phyloP scores from a whole-genome alignment of 2,113 vertebrate species.

The Odocoileus hemionus region DNA sequence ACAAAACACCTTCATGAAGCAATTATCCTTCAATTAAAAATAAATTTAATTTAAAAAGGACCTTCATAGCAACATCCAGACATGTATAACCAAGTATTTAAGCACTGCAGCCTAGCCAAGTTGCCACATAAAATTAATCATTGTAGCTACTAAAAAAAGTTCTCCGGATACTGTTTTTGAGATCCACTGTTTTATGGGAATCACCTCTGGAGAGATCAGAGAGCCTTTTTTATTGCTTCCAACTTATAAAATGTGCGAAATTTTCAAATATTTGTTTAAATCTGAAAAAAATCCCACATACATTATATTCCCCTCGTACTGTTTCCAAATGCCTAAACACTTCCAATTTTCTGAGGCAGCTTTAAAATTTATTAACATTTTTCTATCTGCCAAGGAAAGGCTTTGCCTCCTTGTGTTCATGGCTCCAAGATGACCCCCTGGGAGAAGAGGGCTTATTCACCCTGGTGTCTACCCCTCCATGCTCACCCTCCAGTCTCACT shows the following conservation, averaged over 20 bases:
- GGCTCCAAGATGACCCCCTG: not conserved
- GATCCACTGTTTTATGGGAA: not conserved
- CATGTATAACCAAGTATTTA: not conserved
- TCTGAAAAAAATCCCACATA: not conserved
- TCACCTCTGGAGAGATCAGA: not conserved
- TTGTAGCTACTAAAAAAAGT: not conserved
- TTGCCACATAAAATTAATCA: not conserved
- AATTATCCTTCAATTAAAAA: not conserved
- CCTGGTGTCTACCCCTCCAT: not conserved
- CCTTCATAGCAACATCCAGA: not conserved
- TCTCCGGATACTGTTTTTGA: not conserved
- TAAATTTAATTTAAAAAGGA: not conserved
- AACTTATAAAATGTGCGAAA: not conserved
- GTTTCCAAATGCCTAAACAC: not conserved
- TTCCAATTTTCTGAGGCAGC: not conserved
- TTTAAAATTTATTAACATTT: not conserved
- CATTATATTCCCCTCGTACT: not conserved
- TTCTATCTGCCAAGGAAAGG: not conserved
- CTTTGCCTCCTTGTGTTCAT: not conserved
- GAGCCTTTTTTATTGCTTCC: not conserved
- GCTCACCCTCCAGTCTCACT: not conserved
- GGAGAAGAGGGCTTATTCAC: not conserved
- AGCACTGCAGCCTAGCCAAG: not conserved
- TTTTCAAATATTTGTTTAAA: conserved; percentile 4
- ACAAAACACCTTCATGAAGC: not conserved